phyloP scores from a whole-genome alignment of 2,888 invertebrate genomes.

The Synanthedon tipuliformis region DNA sequence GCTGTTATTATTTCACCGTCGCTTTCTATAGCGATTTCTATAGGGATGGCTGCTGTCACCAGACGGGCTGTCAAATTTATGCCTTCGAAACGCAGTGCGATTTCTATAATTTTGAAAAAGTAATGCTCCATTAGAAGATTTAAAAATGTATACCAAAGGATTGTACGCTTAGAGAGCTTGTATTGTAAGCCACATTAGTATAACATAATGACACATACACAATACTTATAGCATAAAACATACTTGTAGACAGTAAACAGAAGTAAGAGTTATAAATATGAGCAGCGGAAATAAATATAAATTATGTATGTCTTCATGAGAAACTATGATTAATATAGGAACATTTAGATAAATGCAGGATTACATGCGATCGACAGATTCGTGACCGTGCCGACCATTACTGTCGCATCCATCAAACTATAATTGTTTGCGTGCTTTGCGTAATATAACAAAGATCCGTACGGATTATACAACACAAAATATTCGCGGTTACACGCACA shows the following conservation, averaged over 20 bases:
- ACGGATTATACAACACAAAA: conserved; percentile 14
- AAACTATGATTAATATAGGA: no score
- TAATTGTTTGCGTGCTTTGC: neutral
- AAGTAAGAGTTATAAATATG: no score
- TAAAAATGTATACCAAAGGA: neutral
- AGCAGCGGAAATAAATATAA: no score
- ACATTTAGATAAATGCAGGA: no score
- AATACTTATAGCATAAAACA: neutral
- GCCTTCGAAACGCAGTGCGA: no score
- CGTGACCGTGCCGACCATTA: neutral
- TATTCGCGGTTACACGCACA: conserved; percentile 6
- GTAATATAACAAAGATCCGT: conserved; percentile 9
- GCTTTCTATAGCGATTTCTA: no score
- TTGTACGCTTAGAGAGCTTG: neutral
- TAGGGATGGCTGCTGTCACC: no score
- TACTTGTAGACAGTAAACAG: no score
- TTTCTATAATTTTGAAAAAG: no score
- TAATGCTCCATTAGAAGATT: neutral
- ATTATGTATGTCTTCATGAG: no score
- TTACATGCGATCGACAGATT: neutral
- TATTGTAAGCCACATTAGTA: neutral
- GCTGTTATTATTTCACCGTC: no score
- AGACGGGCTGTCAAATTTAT: no score
- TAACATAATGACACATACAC: neutral
- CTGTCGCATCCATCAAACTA: neutral